Percentiles rank a stretch among this genome's conserved stretches.
Conservation (phyloP, 2,888 invertebrate genomes). For the Erannis defoliaria region DNA sequence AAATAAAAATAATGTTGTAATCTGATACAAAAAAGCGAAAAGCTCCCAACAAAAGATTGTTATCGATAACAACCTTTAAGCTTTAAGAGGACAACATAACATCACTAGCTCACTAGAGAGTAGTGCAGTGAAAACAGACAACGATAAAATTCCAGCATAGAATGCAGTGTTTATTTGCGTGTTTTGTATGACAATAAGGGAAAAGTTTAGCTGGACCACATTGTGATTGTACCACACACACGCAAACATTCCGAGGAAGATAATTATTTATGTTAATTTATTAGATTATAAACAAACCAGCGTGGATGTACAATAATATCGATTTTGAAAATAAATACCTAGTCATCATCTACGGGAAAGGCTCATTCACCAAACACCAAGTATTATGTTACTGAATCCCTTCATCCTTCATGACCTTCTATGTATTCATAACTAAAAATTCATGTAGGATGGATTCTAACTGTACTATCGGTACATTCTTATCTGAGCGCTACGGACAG, state of each 20-base stretch:
- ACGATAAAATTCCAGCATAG: slow-evolving; percentile 47
- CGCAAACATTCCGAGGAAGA: not conserved
- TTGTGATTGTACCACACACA: slow-evolving; percentile 8
- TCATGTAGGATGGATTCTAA: too few species aligned
- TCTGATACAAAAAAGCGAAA: too few species aligned
- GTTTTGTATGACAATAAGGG: slow-evolving; percentile 44
- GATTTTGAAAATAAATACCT: too few species aligned
- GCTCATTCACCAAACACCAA: too few species aligned
- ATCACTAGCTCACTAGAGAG: slow-evolving; percentile 25
- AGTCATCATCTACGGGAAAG: too few species aligned
- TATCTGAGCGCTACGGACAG: too few species aligned
- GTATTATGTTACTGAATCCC: too few species aligned
- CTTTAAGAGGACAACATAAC: not conserved
- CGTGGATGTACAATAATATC: not conserved
- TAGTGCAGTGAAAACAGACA: slow-evolving; percentile 55
- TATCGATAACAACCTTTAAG: slow-evolving; percentile 4
- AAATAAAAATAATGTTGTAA: too few species aligned
- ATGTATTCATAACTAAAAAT: too few species aligned
- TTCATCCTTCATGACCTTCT: too few species aligned
- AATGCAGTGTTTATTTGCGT: slow-evolving; percentile 47
- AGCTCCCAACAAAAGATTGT: too few species aligned
- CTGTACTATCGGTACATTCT: too few species aligned
- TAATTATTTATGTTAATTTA: not conserved
- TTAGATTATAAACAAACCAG: not conserved
- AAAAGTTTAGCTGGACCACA: slow-evolving; percentile 27